These are phyloP conservation scores for Aricia artaxerxes DNA, from an alignment of 2,888 invertebrate genomes.

Conservation along the genomic window DNA sequence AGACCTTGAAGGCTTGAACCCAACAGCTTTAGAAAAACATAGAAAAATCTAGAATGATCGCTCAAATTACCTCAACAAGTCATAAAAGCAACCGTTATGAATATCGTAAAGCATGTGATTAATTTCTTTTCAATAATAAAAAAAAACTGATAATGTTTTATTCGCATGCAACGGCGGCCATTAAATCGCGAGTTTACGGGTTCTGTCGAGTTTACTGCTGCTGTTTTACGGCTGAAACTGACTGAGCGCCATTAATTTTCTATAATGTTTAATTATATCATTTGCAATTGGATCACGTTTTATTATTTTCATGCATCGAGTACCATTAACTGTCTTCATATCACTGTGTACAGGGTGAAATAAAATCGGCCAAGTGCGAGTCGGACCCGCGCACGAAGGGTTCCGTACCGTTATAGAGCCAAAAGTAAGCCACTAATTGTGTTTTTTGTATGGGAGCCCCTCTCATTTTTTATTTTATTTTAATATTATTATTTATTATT, in stretches of 20 bases:
- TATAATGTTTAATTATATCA: too few relatives aligned
- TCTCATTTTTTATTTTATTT: too few relatives aligned
- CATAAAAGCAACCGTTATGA: not conserved
- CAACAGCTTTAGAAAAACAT: not conserved
- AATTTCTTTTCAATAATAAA: constrained; percentile 5
- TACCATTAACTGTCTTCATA: too few relatives aligned
- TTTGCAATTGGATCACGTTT: not conserved
- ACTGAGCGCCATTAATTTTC: not conserved
- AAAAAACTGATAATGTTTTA: constrained; percentile 6
- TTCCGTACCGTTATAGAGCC: too few relatives aligned
- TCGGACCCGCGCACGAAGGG: too few relatives aligned
- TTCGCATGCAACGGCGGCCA: not conserved
- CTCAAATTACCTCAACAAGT: not conserved
- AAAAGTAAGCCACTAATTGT: too few relatives aligned
- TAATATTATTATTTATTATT: too few relatives aligned
- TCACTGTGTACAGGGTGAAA: too few relatives aligned
- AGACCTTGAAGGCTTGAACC: not conserved
- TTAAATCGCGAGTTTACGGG: constrained; percentile 8
- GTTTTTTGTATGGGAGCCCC: too few relatives aligned
- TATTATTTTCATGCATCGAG: too few relatives aligned
- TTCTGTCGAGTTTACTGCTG: not conserved
- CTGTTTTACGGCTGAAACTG: not conserved
- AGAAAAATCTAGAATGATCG: not conserved
- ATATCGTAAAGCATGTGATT: not conserved
- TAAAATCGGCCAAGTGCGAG: too few relatives aligned